These are phyloP conservation scores for Andrena bicolor DNA, from an alignment of 2,888 invertebrate species.

Conservation along the genomic window DNA sequence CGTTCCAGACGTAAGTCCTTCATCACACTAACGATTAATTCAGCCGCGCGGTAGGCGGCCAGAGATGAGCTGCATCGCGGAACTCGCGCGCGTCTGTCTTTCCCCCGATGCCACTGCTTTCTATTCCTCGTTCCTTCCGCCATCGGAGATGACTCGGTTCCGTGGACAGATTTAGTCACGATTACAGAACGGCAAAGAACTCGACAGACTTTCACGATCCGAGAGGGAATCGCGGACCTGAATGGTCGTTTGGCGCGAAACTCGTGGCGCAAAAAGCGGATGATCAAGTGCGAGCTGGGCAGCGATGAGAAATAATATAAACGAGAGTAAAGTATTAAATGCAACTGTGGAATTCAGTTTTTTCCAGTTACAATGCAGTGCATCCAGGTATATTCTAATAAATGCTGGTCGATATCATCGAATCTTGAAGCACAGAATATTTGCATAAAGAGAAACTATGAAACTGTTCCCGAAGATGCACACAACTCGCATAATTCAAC, in stretches of 20 bases:
- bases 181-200: constrained; percentile 46
- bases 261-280: not conserved
- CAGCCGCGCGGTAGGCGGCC: not conserved
- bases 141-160: constrained; percentile 45
- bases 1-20: constrained; percentile 74
- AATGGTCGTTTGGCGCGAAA: constrained; percentile 3
- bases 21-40: not conserved
- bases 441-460: too few species aligned
- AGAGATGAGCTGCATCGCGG: constrained; percentile 47
- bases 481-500: too few species aligned
- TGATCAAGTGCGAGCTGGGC: too few species aligned
- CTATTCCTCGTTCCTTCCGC: constrained; percentile 70
- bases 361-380: too few species aligned
- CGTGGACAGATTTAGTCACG: constrained; percentile 44
- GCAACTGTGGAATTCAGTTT: too few species aligned
- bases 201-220: constrained; percentile 60
- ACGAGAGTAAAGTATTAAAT: too few species aligned
- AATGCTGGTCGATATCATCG: too few species aligned
- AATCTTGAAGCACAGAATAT: too few species aligned
- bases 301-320: too few species aligned
- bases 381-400: too few species aligned
- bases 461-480: too few species aligned
- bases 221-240: not conserved
- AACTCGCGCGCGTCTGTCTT: constrained; percentile 57
- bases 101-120: constrained; percentile 64